phyloP scores from a whole-genome alignment of 1,140 invertebrate species.

The Drosophila sucinea region DNA sequence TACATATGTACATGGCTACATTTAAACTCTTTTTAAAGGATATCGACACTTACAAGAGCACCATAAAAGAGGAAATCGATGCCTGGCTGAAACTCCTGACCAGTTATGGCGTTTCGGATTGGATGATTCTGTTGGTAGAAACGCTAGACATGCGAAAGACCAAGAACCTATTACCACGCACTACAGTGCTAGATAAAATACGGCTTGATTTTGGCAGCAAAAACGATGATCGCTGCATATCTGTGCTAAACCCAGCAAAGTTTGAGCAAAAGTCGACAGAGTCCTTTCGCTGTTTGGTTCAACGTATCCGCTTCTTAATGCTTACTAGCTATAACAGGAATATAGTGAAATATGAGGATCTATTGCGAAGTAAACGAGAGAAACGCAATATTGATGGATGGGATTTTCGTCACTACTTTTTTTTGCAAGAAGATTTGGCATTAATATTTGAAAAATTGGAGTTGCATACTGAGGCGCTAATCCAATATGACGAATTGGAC shows the following conservation, averaged over 20 bases:
- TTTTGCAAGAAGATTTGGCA: slow-evolving; percentile 96
- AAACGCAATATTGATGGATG: slow-evolving; percentile 94
- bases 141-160: slow-evolving; percentile 95
- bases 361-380: slow-evolving; percentile 95
- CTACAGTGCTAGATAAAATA: slow-evolving; percentile 97
- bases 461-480: slow-evolving; percentile 95
- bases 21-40: slow-evolving; percentile 86
- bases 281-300: slow-evolving; percentile 93
- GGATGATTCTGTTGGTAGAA: slow-evolving; percentile 97
- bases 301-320: slow-evolving; percentile 91
- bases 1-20: neutral
- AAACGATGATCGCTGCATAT: slow-evolving; percentile 94
- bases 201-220: slow-evolving; percentile 96
- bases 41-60: slow-evolving; percentile 94
- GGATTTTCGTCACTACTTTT: slow-evolving; percentile 97
- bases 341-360: slow-evolving; percentile 94
- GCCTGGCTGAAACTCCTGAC: slow-evolving; percentile 92
- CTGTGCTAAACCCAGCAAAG: slow-evolving; percentile 94
- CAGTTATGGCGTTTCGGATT: slow-evolving; percentile 91
- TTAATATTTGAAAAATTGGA: slow-evolving; percentile 97
- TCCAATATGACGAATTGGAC: slow-evolving; percentile 98
- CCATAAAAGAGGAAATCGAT: slow-evolving; percentile 93
- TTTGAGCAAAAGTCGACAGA: slow-evolving; percentile 94
- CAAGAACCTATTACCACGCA: slow-evolving; percentile 95
- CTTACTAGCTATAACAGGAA: slow-evolving; percentile 94